Conservation (phyloP, 2,113 vertebrate genomes). For the Hoplias malabaricus region DNA sequence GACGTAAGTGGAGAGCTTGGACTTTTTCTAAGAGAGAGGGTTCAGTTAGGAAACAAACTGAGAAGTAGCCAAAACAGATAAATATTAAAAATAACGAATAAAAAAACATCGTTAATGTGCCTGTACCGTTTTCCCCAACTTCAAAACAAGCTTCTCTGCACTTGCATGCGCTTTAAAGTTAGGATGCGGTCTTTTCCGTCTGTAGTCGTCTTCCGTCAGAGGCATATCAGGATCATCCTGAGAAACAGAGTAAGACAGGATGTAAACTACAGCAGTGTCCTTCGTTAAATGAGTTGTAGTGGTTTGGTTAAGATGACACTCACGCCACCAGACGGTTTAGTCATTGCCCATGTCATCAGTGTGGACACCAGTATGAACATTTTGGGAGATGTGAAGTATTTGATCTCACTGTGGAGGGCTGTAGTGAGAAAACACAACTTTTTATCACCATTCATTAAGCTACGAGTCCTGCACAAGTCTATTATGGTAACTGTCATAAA, state of each 20-base stretch:
- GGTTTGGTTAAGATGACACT: constrained; percentile 53
- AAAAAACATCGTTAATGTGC: not conserved
- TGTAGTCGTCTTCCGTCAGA: constrained; percentile 86
- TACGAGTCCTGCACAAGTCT: too few relatives aligned
- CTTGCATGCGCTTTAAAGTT: constrained; percentile 80
- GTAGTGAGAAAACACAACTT: not conserved
- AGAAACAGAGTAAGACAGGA: not conserved
- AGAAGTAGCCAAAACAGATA: not conserved
- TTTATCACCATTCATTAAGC: too few relatives aligned
- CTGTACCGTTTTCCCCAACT: constrained; percentile 80
- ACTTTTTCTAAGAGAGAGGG: constrained; percentile 73
- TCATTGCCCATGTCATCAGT: constrained; percentile 88
- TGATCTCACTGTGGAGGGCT: constrained; percentile 76
- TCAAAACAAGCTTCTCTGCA: constrained; percentile 84
- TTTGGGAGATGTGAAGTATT: constrained; percentile 77
- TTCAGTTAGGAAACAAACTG: not conserved
- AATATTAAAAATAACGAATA: not conserved
- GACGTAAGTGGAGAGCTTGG: constrained; percentile 79
- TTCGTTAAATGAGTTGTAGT: not conserved
- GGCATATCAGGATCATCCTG: constrained; percentile 79
- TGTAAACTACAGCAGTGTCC: not conserved
- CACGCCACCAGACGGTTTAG: constrained; percentile 79
- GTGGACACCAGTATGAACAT: constrained; percentile 90
- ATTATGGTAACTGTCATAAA: too few relatives aligned
- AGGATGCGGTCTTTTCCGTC: constrained; percentile 78